Evolutionary conservation across 2,888 invertebrate genomes (phyloP).

Genomic region (Diaphora mendica): DNA sequence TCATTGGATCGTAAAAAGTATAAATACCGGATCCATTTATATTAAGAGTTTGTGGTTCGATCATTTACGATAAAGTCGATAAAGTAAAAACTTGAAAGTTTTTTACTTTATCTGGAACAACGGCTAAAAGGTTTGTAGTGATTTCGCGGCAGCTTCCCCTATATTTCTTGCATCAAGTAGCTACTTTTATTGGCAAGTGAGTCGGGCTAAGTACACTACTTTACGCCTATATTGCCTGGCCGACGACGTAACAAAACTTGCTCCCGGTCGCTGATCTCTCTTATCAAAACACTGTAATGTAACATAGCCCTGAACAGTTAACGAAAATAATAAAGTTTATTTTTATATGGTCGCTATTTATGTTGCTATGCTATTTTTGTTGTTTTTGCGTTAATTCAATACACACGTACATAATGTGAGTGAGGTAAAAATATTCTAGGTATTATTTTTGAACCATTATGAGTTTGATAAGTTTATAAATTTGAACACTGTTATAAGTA

Average conservation of each 20-base stretch:
- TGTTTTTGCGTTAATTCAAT: conserved; percentile 35
- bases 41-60: conserved; percentile 28
- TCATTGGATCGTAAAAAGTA: conserved; percentile 31
- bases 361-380: conserved; percentile 44
- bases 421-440: conserved; percentile 17
- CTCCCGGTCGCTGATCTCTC: conserved; percentile 51
- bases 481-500: conserved; percentile 27
- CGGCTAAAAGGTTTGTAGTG: conserved; percentile 53
- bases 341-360: conserved; percentile 42
- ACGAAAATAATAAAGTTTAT: conserved; percentile 42
- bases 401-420: conserved; percentile 38
- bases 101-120: conserved; percentile 41
- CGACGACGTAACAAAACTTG: conserved; percentile 58
- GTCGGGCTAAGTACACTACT: conserved; percentile 61
- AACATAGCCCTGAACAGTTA: conserved; percentile 40
- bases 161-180: conserved; percentile 54
- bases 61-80: conserved; percentile 47
- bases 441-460: conserved; percentile 30
- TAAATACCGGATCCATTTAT: conserved; percentile 33
- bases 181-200: conserved; percentile 58
- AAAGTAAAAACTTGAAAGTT: conserved; percentile 39
- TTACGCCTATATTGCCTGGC: conserved; percentile 56
- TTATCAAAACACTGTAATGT: conserved; percentile 58
- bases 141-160: conserved; percentile 42
- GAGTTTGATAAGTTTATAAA: conserved; percentile 32